A percentile compares a stretch with the other conserved stretches of the same genome.
Conservation (phyloP, 2,797 vertebrate species). For the Mus minutoides region DNA sequence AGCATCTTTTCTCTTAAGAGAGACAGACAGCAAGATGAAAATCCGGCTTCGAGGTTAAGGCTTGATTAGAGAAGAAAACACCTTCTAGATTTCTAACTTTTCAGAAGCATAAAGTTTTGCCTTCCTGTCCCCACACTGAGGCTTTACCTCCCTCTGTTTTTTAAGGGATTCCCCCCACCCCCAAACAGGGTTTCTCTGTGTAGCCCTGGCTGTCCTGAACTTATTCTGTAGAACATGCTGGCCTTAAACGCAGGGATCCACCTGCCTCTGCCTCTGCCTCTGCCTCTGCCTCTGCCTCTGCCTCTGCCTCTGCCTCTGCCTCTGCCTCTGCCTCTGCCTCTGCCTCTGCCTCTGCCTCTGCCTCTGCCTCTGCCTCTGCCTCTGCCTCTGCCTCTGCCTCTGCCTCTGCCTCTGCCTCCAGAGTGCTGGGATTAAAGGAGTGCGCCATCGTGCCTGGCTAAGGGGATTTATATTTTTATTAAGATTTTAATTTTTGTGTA, state of each 20-base stretch:
- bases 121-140: background rate
- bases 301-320: background rate
- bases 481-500: background rate
- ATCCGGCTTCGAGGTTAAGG: constrained; percentile 47
- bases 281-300: background rate
- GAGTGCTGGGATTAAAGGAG: background rate
- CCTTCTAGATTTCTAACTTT: constrained; percentile 35
- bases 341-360: background rate
- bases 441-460: background rate
- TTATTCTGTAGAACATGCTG: background rate
- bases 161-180: background rate
- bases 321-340: background rate
- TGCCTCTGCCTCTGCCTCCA: background rate
- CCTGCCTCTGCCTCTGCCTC: background rate
- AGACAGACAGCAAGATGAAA: constrained; percentile 62
- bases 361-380: background rate
- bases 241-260: background rate
- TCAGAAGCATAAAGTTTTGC: constrained; percentile 37
- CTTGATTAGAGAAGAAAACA: constrained; percentile 42
- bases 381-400: background rate
- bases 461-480: background rate
- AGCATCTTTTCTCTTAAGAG: constrained; percentile 60
- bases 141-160: background rate
- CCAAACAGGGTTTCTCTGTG: background rate
- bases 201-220: background rate